Evolutionary conservation across 2,888 invertebrate genomes (phyloP), one percentile per base, ranked within the genome.

Genomic region (Masnerella sp.): DNA sequence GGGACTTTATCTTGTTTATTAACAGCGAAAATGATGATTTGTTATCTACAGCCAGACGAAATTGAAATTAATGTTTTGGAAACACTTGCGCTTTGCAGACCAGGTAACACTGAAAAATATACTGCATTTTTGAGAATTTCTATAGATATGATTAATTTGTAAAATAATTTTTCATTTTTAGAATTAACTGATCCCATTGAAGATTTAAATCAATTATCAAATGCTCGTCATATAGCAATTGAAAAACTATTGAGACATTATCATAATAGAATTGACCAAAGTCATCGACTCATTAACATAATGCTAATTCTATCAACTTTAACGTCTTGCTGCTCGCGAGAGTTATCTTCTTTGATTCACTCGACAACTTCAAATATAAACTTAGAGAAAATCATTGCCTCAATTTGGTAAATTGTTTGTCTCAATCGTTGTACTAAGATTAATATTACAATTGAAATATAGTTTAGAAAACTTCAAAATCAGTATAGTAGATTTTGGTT

Each of bases 41-140:
- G n/a, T n/a, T n/a, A n/a, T n/a, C 69, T 90, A 59, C 84, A 83
- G 2, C 88, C 88, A 5, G 89, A 90, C 77, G 83, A 88, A 9
- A 82, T 89, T 80, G 90, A 90, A 67, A 75, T 90, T 2, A 87
- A 88, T n/a, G 84, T 88, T 45, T 78, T 90, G 17, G 90, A 90
- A 80, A 89, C 89, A 0, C 83, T 90, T 14, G 85, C 89, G 15
- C 82, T 90, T 9, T 90, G 89, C 69, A 85, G 90, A 9, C 88
- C 88, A 80, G 90, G 90, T 90, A 80, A 80, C n/a, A 47, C 18
- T 18, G 12, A 14, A 20, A 30, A 34, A 56, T 25, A 5, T 5
- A 22, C 3, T 22, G 49, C 7, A 32, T 1, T 7, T 28, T 25
- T 36, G 4, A 5, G 22, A 22, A 22, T 5, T 5, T 22, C 22